These are phyloP conservation scores for Andrena bicolor DNA, from an alignment of 2,888 invertebrate genomes.

Conservation along the genomic window DNA sequence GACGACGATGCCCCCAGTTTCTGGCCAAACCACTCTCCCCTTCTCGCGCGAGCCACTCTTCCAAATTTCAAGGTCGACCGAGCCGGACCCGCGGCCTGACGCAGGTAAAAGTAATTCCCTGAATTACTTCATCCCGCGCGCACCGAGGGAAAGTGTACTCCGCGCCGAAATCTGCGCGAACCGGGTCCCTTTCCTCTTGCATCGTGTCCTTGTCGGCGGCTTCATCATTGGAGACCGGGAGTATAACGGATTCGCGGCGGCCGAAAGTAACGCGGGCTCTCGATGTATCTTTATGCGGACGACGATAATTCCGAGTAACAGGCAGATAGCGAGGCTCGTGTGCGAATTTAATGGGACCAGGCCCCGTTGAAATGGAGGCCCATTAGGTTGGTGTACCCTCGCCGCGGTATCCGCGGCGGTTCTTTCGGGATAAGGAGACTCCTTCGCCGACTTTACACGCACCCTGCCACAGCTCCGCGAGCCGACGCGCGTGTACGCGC, in stretches of 20 bases:
- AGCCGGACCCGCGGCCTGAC: not conserved
- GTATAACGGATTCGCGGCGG: not conserved
- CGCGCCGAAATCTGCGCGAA: conserved; percentile 1
- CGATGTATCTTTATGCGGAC: not conserved
- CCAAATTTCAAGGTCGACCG: conserved; percentile 70
- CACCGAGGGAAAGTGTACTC: not conserved
- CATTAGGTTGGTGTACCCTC: conserved; percentile 26
- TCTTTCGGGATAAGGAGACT: conserved; percentile 34
- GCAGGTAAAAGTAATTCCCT: conserved; percentile 16
- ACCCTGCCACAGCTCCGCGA: not conserved
- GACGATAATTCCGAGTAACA: conserved; percentile 18
- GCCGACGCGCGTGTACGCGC: conserved; percentile 14
- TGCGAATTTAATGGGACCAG: conserved; percentile 40
- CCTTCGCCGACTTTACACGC: conserved; percentile 1
- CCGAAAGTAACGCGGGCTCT: not conserved
- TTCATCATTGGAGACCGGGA: not conserved
- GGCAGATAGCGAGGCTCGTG: not conserved
- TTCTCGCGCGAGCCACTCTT: conserved; percentile 62
- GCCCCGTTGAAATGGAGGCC: conserved; percentile 30
- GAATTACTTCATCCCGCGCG: conserved; percentile 11
- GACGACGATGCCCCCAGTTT: conserved; percentile 65
- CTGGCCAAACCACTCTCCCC: conserved; percentile 70
- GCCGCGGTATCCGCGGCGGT: conserved; percentile 1
- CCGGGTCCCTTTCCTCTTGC: not conserved
- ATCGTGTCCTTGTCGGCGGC: not conserved